Evolutionary conservation across 2,797 vertebrate genomes (phyloP).

Genomic region (Karalla daura): DNA sequence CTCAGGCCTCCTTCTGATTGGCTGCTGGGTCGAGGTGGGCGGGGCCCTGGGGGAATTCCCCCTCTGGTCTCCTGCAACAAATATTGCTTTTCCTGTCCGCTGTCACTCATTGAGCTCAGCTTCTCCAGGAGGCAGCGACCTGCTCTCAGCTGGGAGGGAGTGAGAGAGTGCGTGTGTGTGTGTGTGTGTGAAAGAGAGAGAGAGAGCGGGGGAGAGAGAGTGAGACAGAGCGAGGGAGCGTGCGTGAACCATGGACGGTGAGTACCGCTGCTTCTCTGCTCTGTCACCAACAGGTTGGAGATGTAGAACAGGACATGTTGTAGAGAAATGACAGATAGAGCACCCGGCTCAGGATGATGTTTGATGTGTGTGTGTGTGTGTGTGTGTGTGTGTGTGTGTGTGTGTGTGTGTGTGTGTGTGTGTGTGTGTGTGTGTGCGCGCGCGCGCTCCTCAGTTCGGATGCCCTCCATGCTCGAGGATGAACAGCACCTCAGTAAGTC

Average conservation of each 20-base stretch:
- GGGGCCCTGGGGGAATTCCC: slow-evolving; percentile 78
- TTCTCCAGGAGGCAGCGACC: slow-evolving; percentile 30
- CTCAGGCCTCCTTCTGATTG: slow-evolving; percentile 46
- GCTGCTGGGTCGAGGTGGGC: slow-evolving; percentile 4
- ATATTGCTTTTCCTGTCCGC: slow-evolving; percentile 47
- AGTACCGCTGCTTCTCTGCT: slow-evolving; percentile 59
- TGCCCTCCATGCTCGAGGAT: slow-evolving; percentile 67
- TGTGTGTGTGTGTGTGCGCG: no score
- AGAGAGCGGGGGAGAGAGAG: no score
- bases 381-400: neutral
- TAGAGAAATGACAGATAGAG: no score
- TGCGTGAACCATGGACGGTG: slow-evolving; percentile 81
- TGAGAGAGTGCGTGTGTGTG: no score
- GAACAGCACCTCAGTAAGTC: slow-evolving; percentile 74
- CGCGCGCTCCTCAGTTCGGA: slow-evolving; percentile 67
- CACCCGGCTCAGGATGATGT: no score
- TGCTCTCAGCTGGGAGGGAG: slow-evolving; percentile 24
- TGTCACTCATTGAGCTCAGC: slow-evolving; percentile 65
- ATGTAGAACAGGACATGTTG: neutral
- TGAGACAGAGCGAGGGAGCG: no score
- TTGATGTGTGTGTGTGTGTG: no score
- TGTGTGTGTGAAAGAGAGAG: no score
- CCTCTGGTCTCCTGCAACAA: slow-evolving; percentile 33
- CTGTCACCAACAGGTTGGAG: neutral
- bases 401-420: no score